A percentile compares a stretch with the other conserved stretches of the same genome.
Evolutionary conservation across 2,113 vertebrate species (phyloP).

Genomic region (Tachysurus vachellii): DNA sequence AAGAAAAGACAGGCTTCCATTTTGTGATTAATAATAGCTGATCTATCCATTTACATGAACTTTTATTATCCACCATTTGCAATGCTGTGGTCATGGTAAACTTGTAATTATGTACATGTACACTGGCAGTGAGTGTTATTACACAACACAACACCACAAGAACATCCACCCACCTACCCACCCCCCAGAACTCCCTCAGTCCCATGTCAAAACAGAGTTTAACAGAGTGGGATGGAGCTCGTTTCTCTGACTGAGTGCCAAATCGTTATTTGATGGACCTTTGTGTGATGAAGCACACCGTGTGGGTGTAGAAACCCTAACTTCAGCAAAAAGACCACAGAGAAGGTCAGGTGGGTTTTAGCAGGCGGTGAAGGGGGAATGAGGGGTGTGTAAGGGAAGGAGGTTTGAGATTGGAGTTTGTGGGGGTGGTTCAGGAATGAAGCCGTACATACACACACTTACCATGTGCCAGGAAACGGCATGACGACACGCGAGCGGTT

Average conservation of each 20-base stretch:
- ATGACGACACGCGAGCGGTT: constrained; percentile 83
- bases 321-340: constrained; percentile 41
- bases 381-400: constrained; percentile 45
- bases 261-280: neutral
- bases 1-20: neutral
- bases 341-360: constrained; percentile 30
- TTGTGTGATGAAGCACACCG: neutral
- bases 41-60: neutral
- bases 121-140: neutral
- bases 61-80: neutral
- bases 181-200: neutral
- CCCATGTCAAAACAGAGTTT: neutral
- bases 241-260: neutral
- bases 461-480: constrained; percentile 81
- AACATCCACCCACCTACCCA: neutral
- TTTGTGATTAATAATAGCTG: neutral
- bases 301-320: neutral
- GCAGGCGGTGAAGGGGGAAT: constrained; percentile 60
- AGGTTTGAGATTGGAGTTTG: constrained; percentile 57
- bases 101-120: neutral
- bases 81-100: neutral
- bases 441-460: constrained; percentile 82
- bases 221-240: neutral
- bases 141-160: neutral
- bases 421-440: constrained; percentile 78